Base-by-base conservation (phyloP, 1,140 invertebrate genomes). In the Drosophila cardini region DNA sequence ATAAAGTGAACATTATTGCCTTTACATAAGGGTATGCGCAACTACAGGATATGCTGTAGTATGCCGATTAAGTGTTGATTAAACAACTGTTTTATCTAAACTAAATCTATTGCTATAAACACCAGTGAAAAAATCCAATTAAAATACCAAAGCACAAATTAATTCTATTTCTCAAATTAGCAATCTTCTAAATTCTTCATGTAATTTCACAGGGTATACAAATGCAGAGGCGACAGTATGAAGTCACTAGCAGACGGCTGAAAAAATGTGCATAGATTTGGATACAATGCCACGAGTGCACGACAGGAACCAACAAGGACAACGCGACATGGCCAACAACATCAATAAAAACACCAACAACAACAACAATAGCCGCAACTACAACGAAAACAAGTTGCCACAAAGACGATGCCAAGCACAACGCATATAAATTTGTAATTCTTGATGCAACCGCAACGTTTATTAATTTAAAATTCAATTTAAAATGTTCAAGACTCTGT, bases 401-500 rank as follows among this genome's bases (percentile, higher is more conserved):
- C 71, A 65, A 75, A 71, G 64, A 72, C 50, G 52, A 61, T 8
- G 57, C 34, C 52, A 75, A 60, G 60, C 65, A 89, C 69, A 69
- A 68, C 74, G 72, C 79, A 58, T 87, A 89, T 87, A 87, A 89
- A 87, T 89, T 87, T 87, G 83, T 87, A 87, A 89, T 86, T 87
- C 83, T 76, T 87, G 83, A 87, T 87, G 84, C 79, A 89, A 60
- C 83, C 84, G 65, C 83, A 77, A 83, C 84, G 84, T 89, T 87
- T 87, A 87, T 87, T 87, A 87, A 87, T 87, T 89, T 87, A 89
- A 87, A 87, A 87, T 87, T 87, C 83, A 87, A 87, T 87, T 87
- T 89, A 81, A 83, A 80, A 83, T 87, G 83, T 79, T 80, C 84
- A 86, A 73, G 84, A 50, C 64, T 52, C 2, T 26, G 46, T 50